phyloP scores from a whole-genome alignment of 2,888 invertebrate species.

The Tetanocera ferruginea region DNA sequence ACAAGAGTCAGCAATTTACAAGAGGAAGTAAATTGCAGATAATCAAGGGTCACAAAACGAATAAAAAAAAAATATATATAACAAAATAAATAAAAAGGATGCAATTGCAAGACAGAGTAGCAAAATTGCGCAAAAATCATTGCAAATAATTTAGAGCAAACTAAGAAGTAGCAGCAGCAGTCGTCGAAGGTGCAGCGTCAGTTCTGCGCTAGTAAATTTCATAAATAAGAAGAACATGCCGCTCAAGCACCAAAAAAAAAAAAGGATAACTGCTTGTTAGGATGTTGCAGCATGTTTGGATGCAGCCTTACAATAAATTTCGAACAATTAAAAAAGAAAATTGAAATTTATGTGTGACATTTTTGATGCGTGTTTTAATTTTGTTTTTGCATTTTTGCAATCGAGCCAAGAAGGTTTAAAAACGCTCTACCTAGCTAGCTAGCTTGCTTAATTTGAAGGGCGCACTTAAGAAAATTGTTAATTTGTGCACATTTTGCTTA shows the following conservation, averaged over 20 bases:
- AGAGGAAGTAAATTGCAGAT: too few relatives aligned
- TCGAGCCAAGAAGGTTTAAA: too few relatives aligned
- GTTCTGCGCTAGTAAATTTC: too few relatives aligned
- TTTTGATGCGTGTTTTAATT: constrained; percentile 42
- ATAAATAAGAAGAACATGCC: too few relatives aligned
- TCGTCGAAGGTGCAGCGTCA: too few relatives aligned
- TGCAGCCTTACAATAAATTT: constrained; percentile 61
- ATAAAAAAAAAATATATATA: constrained; percentile 13
- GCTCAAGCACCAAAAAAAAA: background rate
- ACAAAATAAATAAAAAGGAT: constrained; percentile 32
- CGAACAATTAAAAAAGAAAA: constrained; percentile 64
- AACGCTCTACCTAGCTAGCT: too few relatives aligned
- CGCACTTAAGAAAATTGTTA: background rate
- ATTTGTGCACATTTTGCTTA: background rate
- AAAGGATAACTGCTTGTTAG: constrained; percentile 47
- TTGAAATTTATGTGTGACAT: constrained; percentile 65
- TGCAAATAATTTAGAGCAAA: constrained; percentile 65
- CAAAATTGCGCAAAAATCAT: constrained; percentile 55
- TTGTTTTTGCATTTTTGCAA: background rate
- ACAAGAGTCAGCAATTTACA: too few relatives aligned
- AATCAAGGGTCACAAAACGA: too few relatives aligned
- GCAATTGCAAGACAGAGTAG: constrained; percentile 24
- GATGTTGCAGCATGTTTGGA: constrained; percentile 51
- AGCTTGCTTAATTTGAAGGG: background rate
- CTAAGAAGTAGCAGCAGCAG: background rate